These are phyloP conservation scores for Plebejus argus DNA, from an alignment of 2,888 invertebrate species.

Conservation along the genomic window DNA sequence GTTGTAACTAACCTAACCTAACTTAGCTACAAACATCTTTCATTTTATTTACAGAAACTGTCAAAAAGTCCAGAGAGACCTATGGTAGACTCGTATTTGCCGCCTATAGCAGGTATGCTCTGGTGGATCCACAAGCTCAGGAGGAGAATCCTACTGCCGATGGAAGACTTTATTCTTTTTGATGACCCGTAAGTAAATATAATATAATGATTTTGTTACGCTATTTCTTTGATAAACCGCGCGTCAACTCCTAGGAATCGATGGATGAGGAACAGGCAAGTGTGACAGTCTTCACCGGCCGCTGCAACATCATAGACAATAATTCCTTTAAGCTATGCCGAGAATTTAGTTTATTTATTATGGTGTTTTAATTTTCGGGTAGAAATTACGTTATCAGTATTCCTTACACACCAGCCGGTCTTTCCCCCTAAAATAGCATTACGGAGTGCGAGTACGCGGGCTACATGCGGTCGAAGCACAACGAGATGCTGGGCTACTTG, in stretches of 20 bases:
- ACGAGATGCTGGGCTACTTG: slow-evolving; percentile 85
- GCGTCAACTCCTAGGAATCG: no score
- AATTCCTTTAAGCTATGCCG: no score
- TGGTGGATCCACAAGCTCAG: slow-evolving; percentile 86
- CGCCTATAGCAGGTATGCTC: slow-evolving; percentile 87
- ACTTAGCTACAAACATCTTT: neutral
- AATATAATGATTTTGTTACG: no score
- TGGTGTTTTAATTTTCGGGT: no score
- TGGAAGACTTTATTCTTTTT: slow-evolving; percentile 82
- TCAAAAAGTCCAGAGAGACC: slow-evolving; percentile 71
- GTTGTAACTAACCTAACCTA: no score
- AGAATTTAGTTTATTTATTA: no score
- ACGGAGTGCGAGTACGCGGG: slow-evolving; percentile 80
- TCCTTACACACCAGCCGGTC: neutral
- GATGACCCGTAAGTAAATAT: slow-evolving; percentile 81
- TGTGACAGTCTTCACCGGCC: no score
- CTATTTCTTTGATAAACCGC: no score
- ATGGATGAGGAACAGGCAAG: no score
- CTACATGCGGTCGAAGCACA: slow-evolving; percentile 81
- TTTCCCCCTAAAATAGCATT: slow-evolving; percentile 58
- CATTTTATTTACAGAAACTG: slow-evolving; percentile 55
- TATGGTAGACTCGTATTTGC: slow-evolving; percentile 84
- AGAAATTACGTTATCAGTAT: no score
- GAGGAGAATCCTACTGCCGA: slow-evolving; percentile 79
- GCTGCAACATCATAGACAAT: no score